Evolutionary conservation across 2,113 vertebrate genomes (phyloP), one percentile per base, ranked within the genome.

Genomic region (Macquaria ambigua): DNA sequence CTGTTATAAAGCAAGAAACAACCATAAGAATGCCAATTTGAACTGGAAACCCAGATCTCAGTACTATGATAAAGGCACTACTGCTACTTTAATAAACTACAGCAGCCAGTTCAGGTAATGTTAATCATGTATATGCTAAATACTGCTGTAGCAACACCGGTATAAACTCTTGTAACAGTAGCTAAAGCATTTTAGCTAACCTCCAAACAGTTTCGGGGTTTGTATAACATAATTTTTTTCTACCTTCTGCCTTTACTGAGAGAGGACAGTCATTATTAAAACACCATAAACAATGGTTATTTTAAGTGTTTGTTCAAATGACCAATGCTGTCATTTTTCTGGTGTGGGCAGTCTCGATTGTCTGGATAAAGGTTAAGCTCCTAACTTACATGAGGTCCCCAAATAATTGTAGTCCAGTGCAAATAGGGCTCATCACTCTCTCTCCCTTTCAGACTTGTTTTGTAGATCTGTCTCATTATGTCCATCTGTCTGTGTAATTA

Each of bases 401-500:
- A 5, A 48, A 68, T 58, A 31, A 59, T 31, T 87, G 15, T 28
- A 10, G 39, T 28, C 37, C 39, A n/a, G 66, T 56, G 23, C 28
- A 81, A 61, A 28, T 8, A 34, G 23, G 31, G 10, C 34, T 74
- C 41, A 15, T 50, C 64, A 0, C 23, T 66, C 63, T 25, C 37
- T 21, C 21, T 67, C 46, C 8, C 14, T 18, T 73, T 62, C 58
- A 2, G 8, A 41, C 25, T 64, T 28, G 66, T 84, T 81, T 64
- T 73, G 48, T 39, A 28, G 48, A 68, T 82, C 16, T 58, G 31
- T 74, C 14, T 85, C 53, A 58, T 63, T 63, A 53, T 79, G 53
- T 75, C 66, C 8, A 67, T 80, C 48, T 79, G 72, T 77, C 64
- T 34, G 48, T 71, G 48, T 81, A 82, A 78, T 88, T 75, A 63